Percentiles rank a stretch among this genome's conserved stretches.
phyloP scores from a whole-genome alignment of 2,797 vertebrate species.

The Manis javanica region DNA sequence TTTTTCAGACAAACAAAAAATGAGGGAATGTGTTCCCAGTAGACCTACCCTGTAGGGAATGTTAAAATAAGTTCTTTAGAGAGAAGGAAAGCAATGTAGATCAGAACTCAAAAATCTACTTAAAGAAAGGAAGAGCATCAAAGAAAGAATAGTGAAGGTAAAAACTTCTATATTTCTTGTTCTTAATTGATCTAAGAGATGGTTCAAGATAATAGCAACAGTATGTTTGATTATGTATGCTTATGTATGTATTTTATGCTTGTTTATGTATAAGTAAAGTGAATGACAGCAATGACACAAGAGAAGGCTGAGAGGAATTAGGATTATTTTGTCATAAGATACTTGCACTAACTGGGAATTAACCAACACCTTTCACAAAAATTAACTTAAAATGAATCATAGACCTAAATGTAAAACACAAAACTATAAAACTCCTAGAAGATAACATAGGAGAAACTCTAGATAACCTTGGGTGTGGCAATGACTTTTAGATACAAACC shows the following conservation, averaged over 20 bases:
- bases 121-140: background rate
- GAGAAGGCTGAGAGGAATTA: background rate
- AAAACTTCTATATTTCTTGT: background rate
- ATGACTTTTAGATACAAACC: background rate
- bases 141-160: background rate
- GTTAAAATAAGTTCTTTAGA: background rate
- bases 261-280: background rate
- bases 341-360: background rate
- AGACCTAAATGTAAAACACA: background rate
- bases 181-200: background rate
- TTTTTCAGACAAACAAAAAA: background rate
- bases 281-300: background rate
- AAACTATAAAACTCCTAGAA: background rate
- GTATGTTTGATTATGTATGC: background rate
- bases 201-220: background rate
- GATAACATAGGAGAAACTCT: background rate
- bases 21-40: background rate
- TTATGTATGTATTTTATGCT: background rate
- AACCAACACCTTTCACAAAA: background rate
- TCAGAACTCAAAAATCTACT: background rate
- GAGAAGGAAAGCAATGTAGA: background rate
- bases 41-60: background rate
- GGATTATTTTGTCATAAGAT: background rate
- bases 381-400: background rate
- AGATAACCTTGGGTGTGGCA: background rate